Evolutionary conservation across 2,113 vertebrate genomes (phyloP), one percentile per base, ranked within the genome.

Genomic region (Equus quagga): DNA sequence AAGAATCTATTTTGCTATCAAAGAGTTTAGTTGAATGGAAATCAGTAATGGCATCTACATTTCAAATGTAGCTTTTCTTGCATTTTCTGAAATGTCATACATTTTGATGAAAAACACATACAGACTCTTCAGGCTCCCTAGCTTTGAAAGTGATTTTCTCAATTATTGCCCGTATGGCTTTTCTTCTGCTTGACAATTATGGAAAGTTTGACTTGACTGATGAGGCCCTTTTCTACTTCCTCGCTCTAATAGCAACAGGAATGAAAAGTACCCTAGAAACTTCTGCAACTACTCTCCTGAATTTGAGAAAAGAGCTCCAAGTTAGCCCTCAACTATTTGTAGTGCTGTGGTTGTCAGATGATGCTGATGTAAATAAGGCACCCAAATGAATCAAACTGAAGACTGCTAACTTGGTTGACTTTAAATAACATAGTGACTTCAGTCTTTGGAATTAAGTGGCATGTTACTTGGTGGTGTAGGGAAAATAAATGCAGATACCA

Each of bases 91-190:
- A 94, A 81, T 92, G 23, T 89, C 62, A 72, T 80, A 36, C 64
- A 58, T 94, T 89, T 96, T 96, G 33, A 91, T 94, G 64, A 84
- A 78, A 95, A 95, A 84, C 36, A 51, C 44, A 96, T 8, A 46
- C 8, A 73, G 36, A 83, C 5, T 51, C 33, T 54, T 8, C 4
- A 75, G 46, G 36, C 2, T 80, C 28, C 75, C 18, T 78, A 62
- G 54, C 46, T 88, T 84, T 58, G 69, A 87, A 93, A 75, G 24
- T 24, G 69, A 19, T 65, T 93, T 96, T 91, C 49, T 96, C 54
- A 51, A 23, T 88, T 91, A 72, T 33, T 94, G 44, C 49, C 49
- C 65, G 8, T 79, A 36, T 65, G 64, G 19, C 44, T 92, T 93
- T 87, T 89, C 24, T 92, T 91, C 60, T 89, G 18, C 56, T 36